Percentiles rank a stretch among this genome's conserved stretches.
Conservation (phyloP, 2,113 vertebrate species). For the Cisticola juncidis region DNA sequence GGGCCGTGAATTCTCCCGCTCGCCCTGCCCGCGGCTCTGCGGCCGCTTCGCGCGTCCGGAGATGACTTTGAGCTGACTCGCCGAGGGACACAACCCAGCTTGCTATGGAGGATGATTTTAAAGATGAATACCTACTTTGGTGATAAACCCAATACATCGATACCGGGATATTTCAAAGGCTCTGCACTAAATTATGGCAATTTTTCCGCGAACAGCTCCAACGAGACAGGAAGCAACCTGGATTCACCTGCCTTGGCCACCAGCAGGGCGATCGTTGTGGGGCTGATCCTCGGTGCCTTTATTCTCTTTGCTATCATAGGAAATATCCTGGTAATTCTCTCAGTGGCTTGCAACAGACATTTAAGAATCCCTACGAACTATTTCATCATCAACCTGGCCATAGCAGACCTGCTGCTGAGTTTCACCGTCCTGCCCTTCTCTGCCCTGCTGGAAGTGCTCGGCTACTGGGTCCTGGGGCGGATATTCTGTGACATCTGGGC, state of each 20-base stretch:
- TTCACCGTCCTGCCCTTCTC: constrained; percentile 94
- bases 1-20: constrained; percentile 21
- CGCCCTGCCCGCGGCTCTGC: not conserved
- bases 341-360: constrained; percentile 95
- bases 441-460: constrained; percentile 87
- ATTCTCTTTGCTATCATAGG: constrained; percentile 93
- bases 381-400: constrained; percentile 95
- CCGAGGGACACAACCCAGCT: constrained; percentile 16
- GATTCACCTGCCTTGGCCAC: constrained; percentile 78
- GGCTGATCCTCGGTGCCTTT: constrained; percentile 90
- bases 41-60: constrained; percentile 14
- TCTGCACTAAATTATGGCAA: constrained; percentile 60
- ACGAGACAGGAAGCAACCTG: constrained; percentile 73
- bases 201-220: constrained; percentile 72
- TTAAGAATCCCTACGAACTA: constrained; percentile 96
- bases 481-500: constrained; percentile 98
- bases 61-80: constrained; percentile 64
- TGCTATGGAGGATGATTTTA: constrained; percentile 76
- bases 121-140: constrained; percentile 72
- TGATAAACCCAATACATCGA: constrained; percentile 63
- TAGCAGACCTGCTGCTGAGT: constrained; percentile 92
- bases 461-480: constrained; percentile 92
- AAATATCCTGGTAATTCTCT: constrained; percentile 94
- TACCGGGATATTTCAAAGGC: constrained; percentile 62
- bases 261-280: constrained; percentile 85